Percentiles rank a stretch among this genome's conserved stretches.
phyloP scores from a whole-genome alignment of 1,140 invertebrate genomes.

The Parasteatoda tepidariorum region DNA sequence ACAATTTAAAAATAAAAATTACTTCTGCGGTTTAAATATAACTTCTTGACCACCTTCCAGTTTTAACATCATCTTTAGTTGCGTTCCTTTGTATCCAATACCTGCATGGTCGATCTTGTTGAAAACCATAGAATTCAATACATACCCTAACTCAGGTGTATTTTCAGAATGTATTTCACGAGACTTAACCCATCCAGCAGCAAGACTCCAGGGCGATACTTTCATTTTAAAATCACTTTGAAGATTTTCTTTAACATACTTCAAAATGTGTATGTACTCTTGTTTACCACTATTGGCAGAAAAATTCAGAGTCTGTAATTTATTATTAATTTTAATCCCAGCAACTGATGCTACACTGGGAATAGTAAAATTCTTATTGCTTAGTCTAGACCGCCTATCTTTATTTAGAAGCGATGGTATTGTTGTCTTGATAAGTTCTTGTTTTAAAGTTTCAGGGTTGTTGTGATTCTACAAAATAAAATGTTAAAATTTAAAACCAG shows the following conservation, averaged over 20 bases:
- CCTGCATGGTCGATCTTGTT: slow-evolving; percentile 80
- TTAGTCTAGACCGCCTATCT: not conserved
- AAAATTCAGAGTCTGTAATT: slow-evolving; percentile 39
- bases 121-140: slow-evolving; percentile 78
- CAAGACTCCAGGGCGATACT: slow-evolving; percentile 58
- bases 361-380: slow-evolving; percentile 34
- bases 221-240: slow-evolving; percentile 49
- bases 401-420: slow-evolving; percentile 10
- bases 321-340: slow-evolving; percentile 53
- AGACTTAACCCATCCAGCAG: slow-evolving; percentile 74
- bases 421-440: slow-evolving; percentile 24
- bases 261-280: slow-evolving; percentile 12
- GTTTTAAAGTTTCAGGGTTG: slow-evolving; percentile 9
- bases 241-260: slow-evolving; percentile 36
- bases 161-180: slow-evolving; percentile 76
- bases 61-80: slow-evolving; percentile 85
- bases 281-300: not conserved
- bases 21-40: slow-evolving; percentile 91
- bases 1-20: slow-evolving; percentile 59
- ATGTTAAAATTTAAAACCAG: not conserved
- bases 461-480: slow-evolving; percentile 26
- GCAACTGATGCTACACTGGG: slow-evolving; percentile 48
- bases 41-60: slow-evolving; percentile 82
- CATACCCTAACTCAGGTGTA: slow-evolving; percentile 73
- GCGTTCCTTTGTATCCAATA: slow-evolving; percentile 82